phyloP scores from a whole-genome alignment of 2,113 vertebrate genomes.

The Nanorana parkeri region DNA sequence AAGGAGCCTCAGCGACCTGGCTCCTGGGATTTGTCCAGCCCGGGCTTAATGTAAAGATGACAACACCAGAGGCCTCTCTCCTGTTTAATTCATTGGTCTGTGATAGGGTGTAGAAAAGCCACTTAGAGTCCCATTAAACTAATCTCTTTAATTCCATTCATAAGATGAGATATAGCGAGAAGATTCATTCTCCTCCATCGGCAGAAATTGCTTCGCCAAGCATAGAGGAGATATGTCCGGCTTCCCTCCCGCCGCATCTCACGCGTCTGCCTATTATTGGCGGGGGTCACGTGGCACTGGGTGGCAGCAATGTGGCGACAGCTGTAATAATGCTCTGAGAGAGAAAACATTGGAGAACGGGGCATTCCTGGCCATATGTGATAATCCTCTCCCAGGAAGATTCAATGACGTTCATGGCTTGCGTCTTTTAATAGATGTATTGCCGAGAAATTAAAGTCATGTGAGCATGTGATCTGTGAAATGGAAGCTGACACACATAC shows the following conservation, averaged over 20 bases:
- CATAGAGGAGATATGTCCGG: too few relatives aligned
- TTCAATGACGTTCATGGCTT: neutral
- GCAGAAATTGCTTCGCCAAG: neutral
- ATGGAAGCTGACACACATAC: neutral
- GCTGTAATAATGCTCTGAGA: neutral
- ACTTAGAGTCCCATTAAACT: neutral
- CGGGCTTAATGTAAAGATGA: conserved; percentile 1
- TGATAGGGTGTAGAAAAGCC: neutral
- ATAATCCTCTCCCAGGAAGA: neutral
- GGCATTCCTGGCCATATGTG: conserved; percentile 1
- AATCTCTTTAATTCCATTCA: neutral
- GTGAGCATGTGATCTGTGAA: neutral
- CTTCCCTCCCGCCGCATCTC: too few relatives aligned
- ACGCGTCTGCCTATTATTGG: too few relatives aligned
- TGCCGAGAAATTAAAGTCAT: neutral
- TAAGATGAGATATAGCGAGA: neutral
- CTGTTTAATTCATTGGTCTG: neutral
- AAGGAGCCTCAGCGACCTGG: too few relatives aligned
- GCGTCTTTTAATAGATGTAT: neutral
- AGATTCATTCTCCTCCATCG: neutral
- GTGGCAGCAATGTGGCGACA: neutral
- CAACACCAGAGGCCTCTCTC: neutral
- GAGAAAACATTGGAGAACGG: neutral
- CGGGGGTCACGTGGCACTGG: too few relatives aligned
- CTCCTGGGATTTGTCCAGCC: too few relatives aligned